phyloP scores from a whole-genome alignment of 2,113 vertebrate genomes.

The Protomyctophum bolini region DNA sequence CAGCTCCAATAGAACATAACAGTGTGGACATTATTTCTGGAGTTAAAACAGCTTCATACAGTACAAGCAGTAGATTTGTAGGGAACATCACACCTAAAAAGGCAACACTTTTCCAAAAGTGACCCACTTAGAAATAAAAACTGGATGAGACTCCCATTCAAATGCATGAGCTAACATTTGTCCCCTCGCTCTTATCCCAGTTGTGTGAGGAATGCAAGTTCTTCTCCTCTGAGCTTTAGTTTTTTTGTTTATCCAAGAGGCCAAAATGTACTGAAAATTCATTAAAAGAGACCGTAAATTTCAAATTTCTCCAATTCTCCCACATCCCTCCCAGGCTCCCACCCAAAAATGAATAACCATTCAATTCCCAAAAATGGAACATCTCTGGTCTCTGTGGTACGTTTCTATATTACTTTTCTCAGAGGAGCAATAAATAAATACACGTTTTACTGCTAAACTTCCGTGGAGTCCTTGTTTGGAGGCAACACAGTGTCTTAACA shows the following conservation, averaged over 20 bases:
- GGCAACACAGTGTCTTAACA: constrained; percentile 75
- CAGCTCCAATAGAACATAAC: constrained; percentile 76
- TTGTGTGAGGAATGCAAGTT: constrained; percentile 37
- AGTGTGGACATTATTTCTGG: constrained; percentile 71
- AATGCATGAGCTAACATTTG: constrained; percentile 43
- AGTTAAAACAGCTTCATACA: constrained; percentile 74
- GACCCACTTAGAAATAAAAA: constrained; percentile 60
- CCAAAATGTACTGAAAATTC: constrained; percentile 41
- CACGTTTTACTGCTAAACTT: constrained; percentile 73
- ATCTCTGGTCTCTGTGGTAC: constrained; percentile 22
- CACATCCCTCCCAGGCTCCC: constrained; percentile 3
- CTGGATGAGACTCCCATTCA: constrained; percentile 50
- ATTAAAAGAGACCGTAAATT: constrained; percentile 42
- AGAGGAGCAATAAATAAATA: constrained; percentile 79
- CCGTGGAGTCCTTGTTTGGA: constrained; percentile 58
- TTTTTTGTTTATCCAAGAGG: constrained; percentile 42
- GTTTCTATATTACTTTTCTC: constrained; percentile 70
- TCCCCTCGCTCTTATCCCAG: constrained; percentile 23
- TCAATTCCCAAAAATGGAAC: constrained; percentile 45
- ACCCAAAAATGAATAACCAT: constrained; percentile 45
- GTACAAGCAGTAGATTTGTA: constrained; percentile 70
- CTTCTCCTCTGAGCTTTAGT: constrained; percentile 42
- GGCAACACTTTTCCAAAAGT: constrained; percentile 62
- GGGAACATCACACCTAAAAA: constrained; percentile 68
- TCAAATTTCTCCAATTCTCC: neutral